A percentile compares a stretch with the other conserved stretches of the same genome.
Evolutionary conservation across 2,113 vertebrate species (phyloP).

Genomic region (Cyanoramphus novaezelandiae): DNA sequence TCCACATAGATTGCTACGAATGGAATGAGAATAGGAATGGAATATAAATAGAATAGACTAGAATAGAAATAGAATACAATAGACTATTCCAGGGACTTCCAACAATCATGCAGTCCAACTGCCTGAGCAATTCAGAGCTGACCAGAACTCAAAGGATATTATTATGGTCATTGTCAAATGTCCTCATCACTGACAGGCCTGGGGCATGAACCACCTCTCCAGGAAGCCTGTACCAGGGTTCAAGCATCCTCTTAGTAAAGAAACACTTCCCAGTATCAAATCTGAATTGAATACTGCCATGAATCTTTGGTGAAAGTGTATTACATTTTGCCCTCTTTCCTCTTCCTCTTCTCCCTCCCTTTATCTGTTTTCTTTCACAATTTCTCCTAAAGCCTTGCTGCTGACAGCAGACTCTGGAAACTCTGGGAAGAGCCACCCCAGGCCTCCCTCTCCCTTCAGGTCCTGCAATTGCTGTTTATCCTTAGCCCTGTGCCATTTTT

Average conservation of each 20-base stretch:
- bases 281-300: not conserved
- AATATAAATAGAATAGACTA: not conserved
- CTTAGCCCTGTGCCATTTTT: not conserved
- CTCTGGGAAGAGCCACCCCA: not conserved
- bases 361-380: not conserved
- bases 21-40: not conserved
- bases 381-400: not conserved
- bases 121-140: not conserved
- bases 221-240: not conserved
- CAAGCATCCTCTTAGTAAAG: not conserved
- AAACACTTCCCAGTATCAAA: not conserved
- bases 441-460: not conserved
- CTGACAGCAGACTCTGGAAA: not conserved
- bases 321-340: not conserved
- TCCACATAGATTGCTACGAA: rapidly evolving
- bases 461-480: not conserved
- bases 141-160: not conserved
- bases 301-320: not conserved
- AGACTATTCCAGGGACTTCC: not conserved
- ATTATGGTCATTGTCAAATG: not conserved
- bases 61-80: not conserved
- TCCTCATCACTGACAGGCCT: not conserved
- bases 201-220: not conserved
- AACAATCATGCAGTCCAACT: no score
- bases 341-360: not conserved